phyloP scores from a whole-genome alignment of 2,888 invertebrate genomes.

The Ethmia dodecea region DNA sequence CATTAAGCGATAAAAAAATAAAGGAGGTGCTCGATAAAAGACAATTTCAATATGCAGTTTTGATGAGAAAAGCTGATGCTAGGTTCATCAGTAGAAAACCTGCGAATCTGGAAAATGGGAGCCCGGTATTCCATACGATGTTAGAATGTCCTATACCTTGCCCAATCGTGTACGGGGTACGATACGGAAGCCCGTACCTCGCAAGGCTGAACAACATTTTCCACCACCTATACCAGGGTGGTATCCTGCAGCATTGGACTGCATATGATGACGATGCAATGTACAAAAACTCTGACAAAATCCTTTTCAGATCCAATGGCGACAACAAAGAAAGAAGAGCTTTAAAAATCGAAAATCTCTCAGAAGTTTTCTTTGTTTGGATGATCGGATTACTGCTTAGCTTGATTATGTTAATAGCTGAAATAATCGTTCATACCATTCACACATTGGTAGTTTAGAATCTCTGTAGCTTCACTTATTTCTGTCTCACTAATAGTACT shows the following conservation, averaged over 20 bases:
- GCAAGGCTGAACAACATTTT: constrained; percentile 63
- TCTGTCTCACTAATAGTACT: no score
- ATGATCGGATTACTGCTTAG: constrained; percentile 42
- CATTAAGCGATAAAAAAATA: constrained; percentile 54
- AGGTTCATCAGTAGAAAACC: constrained; percentile 41
- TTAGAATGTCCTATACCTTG: constrained; percentile 74
- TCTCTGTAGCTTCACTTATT: no score
- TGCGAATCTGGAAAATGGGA: constrained; percentile 48
- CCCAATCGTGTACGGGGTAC: constrained; percentile 72
- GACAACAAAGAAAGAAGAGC: constrained; percentile 48
- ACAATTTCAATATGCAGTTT: constrained; percentile 60
- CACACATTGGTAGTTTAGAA: no score
- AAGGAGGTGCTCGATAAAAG: constrained; percentile 49
- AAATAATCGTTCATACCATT: no score
- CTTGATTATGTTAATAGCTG: constrained; percentile 38
- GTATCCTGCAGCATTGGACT: constrained; percentile 63
- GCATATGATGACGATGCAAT: constrained; percentile 42
- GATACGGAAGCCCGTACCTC: constrained; percentile 78
- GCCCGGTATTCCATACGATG: constrained; percentile 66
- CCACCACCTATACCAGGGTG: constrained; percentile 64
- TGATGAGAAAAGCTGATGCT: constrained; percentile 66
- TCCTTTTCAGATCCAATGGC: constrained; percentile 17
- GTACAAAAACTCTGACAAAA: constrained; percentile 25
- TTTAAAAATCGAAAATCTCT: constrained; percentile 52
- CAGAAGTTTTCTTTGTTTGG: constrained; percentile 62